Evolutionary conservation across 2,113 vertebrate species (phyloP).

Genomic region (Helogale parvula): DNA sequence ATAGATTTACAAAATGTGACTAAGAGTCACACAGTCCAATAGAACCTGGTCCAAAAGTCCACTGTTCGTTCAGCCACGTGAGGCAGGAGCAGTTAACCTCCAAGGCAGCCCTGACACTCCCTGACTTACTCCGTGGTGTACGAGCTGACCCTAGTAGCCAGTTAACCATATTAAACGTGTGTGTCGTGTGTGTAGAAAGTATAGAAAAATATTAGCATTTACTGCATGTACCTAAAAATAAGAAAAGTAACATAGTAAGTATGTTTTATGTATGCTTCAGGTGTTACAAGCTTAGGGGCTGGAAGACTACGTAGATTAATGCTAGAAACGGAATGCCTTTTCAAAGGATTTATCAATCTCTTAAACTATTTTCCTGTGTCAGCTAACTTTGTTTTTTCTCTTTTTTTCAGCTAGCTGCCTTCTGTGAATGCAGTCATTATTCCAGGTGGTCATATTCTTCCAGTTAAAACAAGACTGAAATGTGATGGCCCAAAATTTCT

Average conservation of each 20-base stretch:
- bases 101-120: neutral
- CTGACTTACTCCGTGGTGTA: neutral
- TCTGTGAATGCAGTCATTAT: constrained; percentile 87
- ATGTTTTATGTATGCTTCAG: constrained; percentile 54
- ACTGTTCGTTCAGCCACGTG: neutral
- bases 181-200: neutral
- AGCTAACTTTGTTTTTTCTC: constrained; percentile 76
- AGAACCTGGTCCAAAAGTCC: neutral
- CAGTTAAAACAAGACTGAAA: constrained; percentile 89
- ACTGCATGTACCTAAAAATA: constrained; percentile 60
- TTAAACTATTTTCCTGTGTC: neutral
- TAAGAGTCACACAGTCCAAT: neutral
- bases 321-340: neutral
- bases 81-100: neutral
- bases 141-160: neutral
- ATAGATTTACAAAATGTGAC: neutral
- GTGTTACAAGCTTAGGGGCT: neutral
- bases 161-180: neutral
- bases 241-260: neutral
- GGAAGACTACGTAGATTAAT: neutral
- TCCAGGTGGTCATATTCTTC: constrained; percentile 89
- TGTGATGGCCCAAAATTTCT: constrained; percentile 87
- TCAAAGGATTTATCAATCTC: neutral
- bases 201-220: neutral
- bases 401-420: constrained; percentile 94